These are phyloP conservation scores for Leptestheria dahalacensis DNA, from an alignment of 1,140 invertebrate genomes.

Conservation along the genomic window DNA sequence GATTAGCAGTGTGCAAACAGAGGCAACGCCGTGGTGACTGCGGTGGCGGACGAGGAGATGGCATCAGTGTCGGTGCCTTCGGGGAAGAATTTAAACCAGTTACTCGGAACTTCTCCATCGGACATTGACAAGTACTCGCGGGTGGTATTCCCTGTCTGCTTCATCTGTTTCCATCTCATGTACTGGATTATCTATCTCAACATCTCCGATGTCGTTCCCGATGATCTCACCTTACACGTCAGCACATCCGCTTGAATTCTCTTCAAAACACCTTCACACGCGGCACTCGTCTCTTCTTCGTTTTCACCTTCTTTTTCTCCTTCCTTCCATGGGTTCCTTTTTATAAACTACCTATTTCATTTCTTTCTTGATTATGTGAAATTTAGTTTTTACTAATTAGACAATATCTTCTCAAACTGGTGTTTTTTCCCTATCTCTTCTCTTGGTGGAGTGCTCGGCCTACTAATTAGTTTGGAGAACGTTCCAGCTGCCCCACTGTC, in stretches of 20 bases:
- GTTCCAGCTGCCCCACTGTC: too few relatives aligned
- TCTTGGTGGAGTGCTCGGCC: too few relatives aligned
- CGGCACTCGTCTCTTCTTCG: not conserved
- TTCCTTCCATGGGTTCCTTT: too few relatives aligned
- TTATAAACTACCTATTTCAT: too few relatives aligned
- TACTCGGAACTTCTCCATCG: slow-evolving; percentile 31
- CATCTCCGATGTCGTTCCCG: slow-evolving; percentile 30
- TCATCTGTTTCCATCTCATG: slow-evolving; percentile 37
- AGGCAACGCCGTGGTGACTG: slow-evolving; percentile 1
- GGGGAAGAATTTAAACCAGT: slow-evolving; percentile 25
- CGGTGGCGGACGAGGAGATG: slow-evolving; percentile 4
- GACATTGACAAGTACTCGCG: slow-evolving; percentile 37
- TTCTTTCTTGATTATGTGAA: too few relatives aligned
- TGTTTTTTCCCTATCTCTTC: too few relatives aligned
- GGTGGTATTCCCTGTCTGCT: slow-evolving; percentile 37
- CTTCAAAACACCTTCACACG: not conserved
- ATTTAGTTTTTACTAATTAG: too few relatives aligned
- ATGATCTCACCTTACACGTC: slow-evolving; percentile 24
- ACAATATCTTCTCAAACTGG: too few relatives aligned
- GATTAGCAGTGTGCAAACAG: slow-evolving; percentile 4
- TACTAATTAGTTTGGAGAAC: too few relatives aligned
- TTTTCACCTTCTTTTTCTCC: not conserved
- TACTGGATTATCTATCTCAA: slow-evolving; percentile 41
- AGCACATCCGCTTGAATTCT: not conserved
- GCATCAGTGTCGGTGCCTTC: not conserved